Conservation (phyloP, 92 coral and sea anemone genomes). For the Desmophyllum pertusum region DNA sequence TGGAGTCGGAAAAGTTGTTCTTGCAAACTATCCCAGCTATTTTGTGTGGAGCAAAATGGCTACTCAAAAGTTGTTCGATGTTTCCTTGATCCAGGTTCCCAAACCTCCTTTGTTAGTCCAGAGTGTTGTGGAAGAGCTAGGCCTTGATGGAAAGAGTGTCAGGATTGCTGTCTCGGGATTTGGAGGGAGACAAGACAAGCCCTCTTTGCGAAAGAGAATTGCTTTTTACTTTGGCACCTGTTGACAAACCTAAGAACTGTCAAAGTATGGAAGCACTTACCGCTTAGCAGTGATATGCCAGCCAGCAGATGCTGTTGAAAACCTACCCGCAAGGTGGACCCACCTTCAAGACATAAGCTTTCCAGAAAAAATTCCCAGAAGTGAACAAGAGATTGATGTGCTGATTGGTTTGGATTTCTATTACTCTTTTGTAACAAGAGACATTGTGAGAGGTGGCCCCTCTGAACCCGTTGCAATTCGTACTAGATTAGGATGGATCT, state of each 20-base stretch:
- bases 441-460: slow-evolving; percentile 37
- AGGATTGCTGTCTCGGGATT: slow-evolving; percentile 40
- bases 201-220: too few relatives aligned
- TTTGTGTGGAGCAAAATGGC: too few relatives aligned
- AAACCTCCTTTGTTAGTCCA: slow-evolving; percentile 40
- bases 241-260: too few relatives aligned
- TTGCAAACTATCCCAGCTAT: slow-evolving; percentile 1
- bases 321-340: slow-evolving; percentile 21
- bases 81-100: slow-evolving; percentile 29
- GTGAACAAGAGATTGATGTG: slow-evolving; percentile 24
- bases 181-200: too few relatives aligned
- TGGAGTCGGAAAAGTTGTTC: slow-evolving; percentile 2
- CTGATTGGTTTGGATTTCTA: slow-evolving; percentile 43
- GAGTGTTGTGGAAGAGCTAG: slow-evolving; percentile 48
- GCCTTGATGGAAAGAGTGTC: slow-evolving; percentile 47
- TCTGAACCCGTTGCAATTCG: slow-evolving; percentile 43
- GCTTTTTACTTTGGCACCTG: too few relatives aligned
- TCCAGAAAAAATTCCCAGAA: slow-evolving; percentile 50
- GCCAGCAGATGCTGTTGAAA: slow-evolving; percentile 37
- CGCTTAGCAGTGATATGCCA: slow-evolving; percentile 28
- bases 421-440: slow-evolving; percentile 41
- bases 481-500: slow-evolving; percentile 42
- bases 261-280: slow-evolving; percentile 54
- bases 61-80: too few relatives aligned
- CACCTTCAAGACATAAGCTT: slow-evolving; percentile 44